Evolutionary conservation across 2,888 invertebrate species (phyloP).

Genomic region (Mermis nigrescens): DNA sequence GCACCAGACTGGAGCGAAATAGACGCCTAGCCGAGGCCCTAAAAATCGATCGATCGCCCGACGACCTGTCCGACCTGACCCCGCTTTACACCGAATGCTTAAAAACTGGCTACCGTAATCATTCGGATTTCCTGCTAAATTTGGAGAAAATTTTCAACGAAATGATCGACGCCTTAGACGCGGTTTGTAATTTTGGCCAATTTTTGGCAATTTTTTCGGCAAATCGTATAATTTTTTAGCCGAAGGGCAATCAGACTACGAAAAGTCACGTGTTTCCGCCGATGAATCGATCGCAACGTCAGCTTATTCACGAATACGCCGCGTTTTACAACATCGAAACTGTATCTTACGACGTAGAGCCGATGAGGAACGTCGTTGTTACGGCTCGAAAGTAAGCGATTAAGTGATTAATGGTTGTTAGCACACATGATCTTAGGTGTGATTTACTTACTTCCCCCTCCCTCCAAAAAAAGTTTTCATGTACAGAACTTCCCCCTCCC

Average conservation of each 20-base stretch:
- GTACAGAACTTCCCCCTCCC: too few species aligned
- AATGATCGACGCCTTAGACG: slow-evolving; percentile 62
- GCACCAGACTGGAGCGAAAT: slow-evolving; percentile 66
- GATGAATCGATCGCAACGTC: slow-evolving; percentile 78
- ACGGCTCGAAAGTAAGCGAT: slow-evolving; percentile 35
- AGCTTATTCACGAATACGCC: slow-evolving; percentile 78
- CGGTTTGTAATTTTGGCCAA: slow-evolving; percentile 40
- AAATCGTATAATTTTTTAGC: too few species aligned
- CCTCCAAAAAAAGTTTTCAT: too few species aligned
- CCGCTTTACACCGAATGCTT: slow-evolving; percentile 70
- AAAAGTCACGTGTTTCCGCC: slow-evolving; percentile 69
- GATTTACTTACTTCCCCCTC: too few species aligned
- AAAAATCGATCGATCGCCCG: slow-evolving; percentile 43
- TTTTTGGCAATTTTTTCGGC: too few species aligned
- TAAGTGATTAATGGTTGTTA: too few species aligned
- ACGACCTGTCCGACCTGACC: not conserved
- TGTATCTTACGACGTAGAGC: slow-evolving; percentile 80
- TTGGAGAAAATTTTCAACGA: slow-evolving; percentile 64
- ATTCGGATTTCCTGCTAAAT: slow-evolving; percentile 56
- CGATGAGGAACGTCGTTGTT: slow-evolving; percentile 61
- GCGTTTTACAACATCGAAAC: slow-evolving; percentile 84
- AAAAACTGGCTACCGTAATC: slow-evolving; percentile 58
- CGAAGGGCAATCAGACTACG: slow-evolving; percentile 41
- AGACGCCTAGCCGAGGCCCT: slow-evolving; percentile 68
- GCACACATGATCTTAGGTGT: too few species aligned